These are phyloP conservation scores for Balearica regulorum DNA, from an alignment of 2,797 vertebrate species.

Conservation along the genomic window DNA sequence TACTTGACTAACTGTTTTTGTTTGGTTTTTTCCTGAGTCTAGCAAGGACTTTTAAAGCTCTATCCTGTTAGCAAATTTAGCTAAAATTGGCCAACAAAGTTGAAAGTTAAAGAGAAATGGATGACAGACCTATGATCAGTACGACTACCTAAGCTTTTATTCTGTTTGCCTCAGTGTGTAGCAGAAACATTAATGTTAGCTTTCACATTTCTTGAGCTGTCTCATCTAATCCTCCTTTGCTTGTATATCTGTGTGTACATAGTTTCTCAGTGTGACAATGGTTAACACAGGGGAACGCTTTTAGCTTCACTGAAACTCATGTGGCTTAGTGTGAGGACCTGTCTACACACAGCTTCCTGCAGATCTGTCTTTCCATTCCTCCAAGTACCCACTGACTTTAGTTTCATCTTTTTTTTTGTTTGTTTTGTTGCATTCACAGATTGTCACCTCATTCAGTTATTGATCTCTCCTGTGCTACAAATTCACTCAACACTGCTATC, in stretches of 20 bases:
- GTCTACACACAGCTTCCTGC: neutral
- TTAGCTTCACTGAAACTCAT: neutral
- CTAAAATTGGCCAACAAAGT: neutral
- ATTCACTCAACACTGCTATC: neutral
- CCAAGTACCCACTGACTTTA: neutral
- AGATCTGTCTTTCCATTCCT: neutral
- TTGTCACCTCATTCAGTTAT: neutral
- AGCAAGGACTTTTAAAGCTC: neutral
- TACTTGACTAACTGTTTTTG: neutral
- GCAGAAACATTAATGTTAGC: neutral
- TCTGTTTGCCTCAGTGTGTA: neutral
- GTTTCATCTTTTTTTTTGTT: neutral
- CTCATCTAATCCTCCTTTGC: neutral
- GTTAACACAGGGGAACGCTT: neutral
- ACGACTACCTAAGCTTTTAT: neutral
- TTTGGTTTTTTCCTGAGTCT: fast-evolving
- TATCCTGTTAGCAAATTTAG: neutral
- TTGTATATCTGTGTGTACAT: neutral
- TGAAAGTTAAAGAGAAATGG: neutral
- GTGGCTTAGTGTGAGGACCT: neutral
- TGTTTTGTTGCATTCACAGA: neutral
- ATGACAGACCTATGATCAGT: neutral
- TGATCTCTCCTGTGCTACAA: neutral
- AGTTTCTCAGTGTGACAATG: neutral
- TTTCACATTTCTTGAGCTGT: neutral